phyloP scores from a whole-genome alignment of 2,797 vertebrate species.

The Megalops cyprinoides region DNA sequence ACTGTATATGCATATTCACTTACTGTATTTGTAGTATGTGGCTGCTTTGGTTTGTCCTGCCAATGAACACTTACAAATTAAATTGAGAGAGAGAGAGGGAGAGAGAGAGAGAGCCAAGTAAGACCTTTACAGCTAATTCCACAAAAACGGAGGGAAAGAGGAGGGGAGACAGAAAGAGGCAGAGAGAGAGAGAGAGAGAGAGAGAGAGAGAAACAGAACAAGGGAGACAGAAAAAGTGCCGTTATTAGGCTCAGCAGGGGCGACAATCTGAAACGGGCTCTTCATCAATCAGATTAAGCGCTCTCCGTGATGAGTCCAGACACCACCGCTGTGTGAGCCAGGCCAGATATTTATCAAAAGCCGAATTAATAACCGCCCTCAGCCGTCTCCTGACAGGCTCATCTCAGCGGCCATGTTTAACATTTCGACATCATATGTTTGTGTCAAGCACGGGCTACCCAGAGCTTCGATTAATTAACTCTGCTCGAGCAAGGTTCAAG shows the following conservation, averaged over 20 bases:
- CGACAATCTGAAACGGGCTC: slow-evolving; percentile 84
- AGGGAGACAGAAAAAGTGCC: slow-evolving; percentile 25
- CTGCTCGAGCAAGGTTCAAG: slow-evolving; percentile 73
- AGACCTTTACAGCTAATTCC: not conserved
- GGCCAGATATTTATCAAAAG: slow-evolving; percentile 87
- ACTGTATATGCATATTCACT: too few species aligned
- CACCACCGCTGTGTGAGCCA: slow-evolving; percentile 79
- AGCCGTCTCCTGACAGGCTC: slow-evolving; percentile 80
- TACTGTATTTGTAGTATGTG: too few species aligned
- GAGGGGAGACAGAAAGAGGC: not conserved
- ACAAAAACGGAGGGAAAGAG: not conserved
- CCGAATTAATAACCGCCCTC: slow-evolving; percentile 86
- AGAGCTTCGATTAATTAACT: slow-evolving; percentile 86
- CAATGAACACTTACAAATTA: too few species aligned
- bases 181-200: not conserved
- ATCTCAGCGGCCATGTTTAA: slow-evolving; percentile 77
- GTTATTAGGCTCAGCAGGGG: slow-evolving; percentile 75
- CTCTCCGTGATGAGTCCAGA: slow-evolving; percentile 81
- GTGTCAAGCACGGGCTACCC: slow-evolving; percentile 77
- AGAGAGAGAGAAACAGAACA: not conserved
- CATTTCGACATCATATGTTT: slow-evolving; percentile 86
- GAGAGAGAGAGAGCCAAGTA: too few species aligned
- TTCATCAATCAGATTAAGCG: slow-evolving; percentile 89
- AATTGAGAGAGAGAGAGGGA: too few species aligned
- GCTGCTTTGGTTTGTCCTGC: too few species aligned